Evolutionary conservation across 2,888 invertebrate genomes (phyloP).

Genomic region (Hemaris fuciformis): DNA sequence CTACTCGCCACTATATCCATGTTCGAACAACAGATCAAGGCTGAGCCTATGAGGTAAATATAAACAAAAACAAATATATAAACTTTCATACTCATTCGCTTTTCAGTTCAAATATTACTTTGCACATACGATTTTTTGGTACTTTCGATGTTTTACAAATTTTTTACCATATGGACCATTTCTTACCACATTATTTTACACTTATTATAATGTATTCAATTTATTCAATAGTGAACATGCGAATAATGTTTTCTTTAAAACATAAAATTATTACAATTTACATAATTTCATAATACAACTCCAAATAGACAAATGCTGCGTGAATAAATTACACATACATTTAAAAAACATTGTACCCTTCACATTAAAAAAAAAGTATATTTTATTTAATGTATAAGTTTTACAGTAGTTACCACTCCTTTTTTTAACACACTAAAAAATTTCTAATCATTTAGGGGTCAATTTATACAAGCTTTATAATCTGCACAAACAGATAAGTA

Average conservation of each 20-base stretch:
- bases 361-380: too few relatives aligned
- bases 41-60: slow-evolving; percentile 84
- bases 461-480: not conserved
- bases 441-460: not conserved
- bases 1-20: slow-evolving; percentile 84
- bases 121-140: not conserved
- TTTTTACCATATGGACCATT: not conserved
- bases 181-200: not conserved
- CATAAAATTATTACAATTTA: not conserved
- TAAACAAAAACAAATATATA: not conserved
- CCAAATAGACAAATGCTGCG: not conserved
- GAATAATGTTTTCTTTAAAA: not conserved
- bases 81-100: not conserved
- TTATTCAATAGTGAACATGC: not conserved
- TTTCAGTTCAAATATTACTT: not conserved
- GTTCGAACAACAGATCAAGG: slow-evolving; percentile 87
- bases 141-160: not conserved
- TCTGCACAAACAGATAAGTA: not conserved
- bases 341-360: not conserved
- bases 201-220: not conserved
- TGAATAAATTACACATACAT: not conserved
- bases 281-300: not conserved
- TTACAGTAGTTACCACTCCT: not conserved
- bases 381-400: not conserved
- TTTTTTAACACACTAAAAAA: not conserved